Base-by-base conservation (phyloP, 2,888 invertebrate species). In the Tubulanus polymorphus region DNA sequence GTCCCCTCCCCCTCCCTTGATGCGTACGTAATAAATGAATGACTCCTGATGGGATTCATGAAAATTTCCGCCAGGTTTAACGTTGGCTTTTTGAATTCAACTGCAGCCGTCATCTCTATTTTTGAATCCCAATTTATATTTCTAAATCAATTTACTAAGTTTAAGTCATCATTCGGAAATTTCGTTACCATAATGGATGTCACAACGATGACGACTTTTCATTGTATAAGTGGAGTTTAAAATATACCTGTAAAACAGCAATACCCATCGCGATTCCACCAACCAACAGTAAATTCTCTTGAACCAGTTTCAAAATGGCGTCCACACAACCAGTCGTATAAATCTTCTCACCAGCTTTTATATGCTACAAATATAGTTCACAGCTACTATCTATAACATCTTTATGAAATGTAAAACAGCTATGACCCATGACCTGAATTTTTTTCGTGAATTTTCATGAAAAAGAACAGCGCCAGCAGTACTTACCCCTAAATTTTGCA, bases 241-340 rank as follows among this genome's bases (percentile, higher is more conserved):
- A n/a, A n/a, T n/a, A n/a, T 55, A 69, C 69, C 63, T 70, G 69
- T 26, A 70, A 68, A n/a, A 71, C 59, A 8, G 67, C 67, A 15
- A 73, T 57, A 15, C 66, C 71, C 12, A 72, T 62, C 8, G 68
- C 64, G 12, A 73, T 53, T 12, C 70, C 71, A n/a, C 69, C 73
- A n/a, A 72, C 61, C 2, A 72, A 55, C 15, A 68, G 70, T 8
- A 73, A 57, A 52, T 72, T 66, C 3, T 61, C 61, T 59, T 70
- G 66, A 3, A 65, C 69, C 15, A 70, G 54, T 6, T 56, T 53
- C 45, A 72, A 57, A 12, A 67, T 61, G 1, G 67, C 67, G 46
- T 69, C 67, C 20, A 73, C 66, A 67, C 73, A 73, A 20, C 73
- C 73, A 49, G 57, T 54, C 1, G 68, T 67, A 55, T 66, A 66